Evolutionary conservation across 2,888 invertebrate genomes (phyloP).

Genomic region (Seladonia tumulorum): DNA sequence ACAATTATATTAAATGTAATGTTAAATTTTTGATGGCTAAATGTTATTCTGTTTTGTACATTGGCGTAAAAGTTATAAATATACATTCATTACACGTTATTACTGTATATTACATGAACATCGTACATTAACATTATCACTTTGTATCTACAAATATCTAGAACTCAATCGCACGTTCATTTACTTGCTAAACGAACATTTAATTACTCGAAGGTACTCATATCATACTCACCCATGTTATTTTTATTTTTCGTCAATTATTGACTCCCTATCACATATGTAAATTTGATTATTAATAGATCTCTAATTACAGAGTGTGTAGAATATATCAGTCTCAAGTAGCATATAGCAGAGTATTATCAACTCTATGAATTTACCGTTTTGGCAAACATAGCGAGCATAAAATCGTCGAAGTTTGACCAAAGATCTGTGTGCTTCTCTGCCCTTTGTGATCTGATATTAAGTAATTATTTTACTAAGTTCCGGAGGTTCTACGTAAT

Average conservation of each 20-base stretch:
- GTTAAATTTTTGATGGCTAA: conserved; percentile 24
- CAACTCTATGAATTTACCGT: conserved; percentile 67
- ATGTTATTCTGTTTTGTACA: conserved; percentile 44
- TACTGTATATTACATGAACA: conserved; percentile 25
- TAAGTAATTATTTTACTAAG: conserved; percentile 82
- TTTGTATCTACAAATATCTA: conserved; percentile 48
- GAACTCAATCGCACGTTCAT: conserved; percentile 33
- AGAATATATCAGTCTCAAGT: conserved; percentile 82
- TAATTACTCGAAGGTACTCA: conserved; percentile 52
- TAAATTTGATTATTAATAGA: conserved; percentile 64
- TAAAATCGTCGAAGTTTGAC: conserved; percentile 71
- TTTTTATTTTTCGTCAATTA: conserved; percentile 42
- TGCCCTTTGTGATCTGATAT: conserved; percentile 53
- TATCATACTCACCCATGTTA: conserved; percentile 60
- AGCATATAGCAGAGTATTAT: conserved; percentile 76
- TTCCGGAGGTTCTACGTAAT: conserved; percentile 84
- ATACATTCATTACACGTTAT: conserved; percentile 26
- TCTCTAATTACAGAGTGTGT: conserved; percentile 69
- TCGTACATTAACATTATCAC: conserved; percentile 24
- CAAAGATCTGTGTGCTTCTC: conserved; percentile 42
- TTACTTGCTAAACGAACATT: conserved; percentile 25
- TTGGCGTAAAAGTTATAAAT: conserved; percentile 39
- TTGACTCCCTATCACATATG: conserved; percentile 67
- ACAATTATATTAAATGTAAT: conserved; percentile 21
- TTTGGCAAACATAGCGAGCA: conserved; percentile 81